These are phyloP conservation scores for Eugnorisma glareosa DNA, from an alignment of 2,888 invertebrate species.

Conservation along the genomic window DNA sequence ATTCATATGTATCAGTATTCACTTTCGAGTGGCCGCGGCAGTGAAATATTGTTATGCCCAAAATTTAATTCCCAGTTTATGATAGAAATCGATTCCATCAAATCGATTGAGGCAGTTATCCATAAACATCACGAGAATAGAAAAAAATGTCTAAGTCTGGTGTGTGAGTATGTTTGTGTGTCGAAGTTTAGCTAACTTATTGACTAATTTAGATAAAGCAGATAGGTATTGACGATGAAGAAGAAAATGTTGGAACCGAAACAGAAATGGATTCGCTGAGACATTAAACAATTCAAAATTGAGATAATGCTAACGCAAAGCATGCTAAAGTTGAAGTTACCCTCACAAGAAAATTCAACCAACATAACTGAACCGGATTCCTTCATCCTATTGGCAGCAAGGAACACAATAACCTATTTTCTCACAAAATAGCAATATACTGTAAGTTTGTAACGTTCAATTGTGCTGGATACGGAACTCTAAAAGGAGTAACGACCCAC, in stretches of 20 bases:
- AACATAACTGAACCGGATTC: background rate
- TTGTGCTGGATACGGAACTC: constrained; percentile 45
- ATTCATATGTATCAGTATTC: constrained; percentile 45
- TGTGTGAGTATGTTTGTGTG: constrained; percentile 19
- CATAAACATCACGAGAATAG: constrained; percentile 39
- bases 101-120: constrained; percentile 51
- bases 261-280: no score
- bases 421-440: constrained; percentile 31
- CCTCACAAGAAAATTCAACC: background rate
- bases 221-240: background rate
- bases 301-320: background rate
- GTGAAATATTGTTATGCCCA: constrained; percentile 50
- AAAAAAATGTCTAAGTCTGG: background rate
- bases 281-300: background rate
- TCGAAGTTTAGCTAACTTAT: background rate
- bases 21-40: constrained; percentile 45
- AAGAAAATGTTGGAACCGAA: background rate
- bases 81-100: constrained; percentile 55
- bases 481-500: constrained; percentile 74
- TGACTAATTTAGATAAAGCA: background rate
- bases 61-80: constrained; percentile 50
- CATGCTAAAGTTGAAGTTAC: background rate
- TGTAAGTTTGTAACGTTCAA: constrained; percentile 20
- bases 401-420: constrained; percentile 49
- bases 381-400: background rate